These are phyloP conservation scores for Turnix velox DNA, from an alignment of 2,113 vertebrate species.

Conservation along the genomic window DNA sequence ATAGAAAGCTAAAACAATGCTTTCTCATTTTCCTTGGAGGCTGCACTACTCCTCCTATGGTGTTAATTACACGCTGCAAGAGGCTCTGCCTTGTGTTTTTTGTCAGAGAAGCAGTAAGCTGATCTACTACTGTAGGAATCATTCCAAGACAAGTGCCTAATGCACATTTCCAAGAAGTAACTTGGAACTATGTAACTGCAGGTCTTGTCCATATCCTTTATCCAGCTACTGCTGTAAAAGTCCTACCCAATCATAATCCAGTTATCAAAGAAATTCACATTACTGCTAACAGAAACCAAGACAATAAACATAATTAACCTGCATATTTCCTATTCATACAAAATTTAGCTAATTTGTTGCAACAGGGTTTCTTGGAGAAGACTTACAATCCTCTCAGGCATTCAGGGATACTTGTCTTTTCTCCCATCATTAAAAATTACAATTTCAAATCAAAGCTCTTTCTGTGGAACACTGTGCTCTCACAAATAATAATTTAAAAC, in stretches of 20 bases:
- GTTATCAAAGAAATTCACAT: neutral
- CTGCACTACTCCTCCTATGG: neutral
- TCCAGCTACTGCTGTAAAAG: neutral
- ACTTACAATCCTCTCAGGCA: neutral
- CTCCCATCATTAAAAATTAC: neutral
- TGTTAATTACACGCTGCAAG: neutral
- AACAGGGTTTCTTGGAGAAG: neutral
- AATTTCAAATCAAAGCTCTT: neutral
- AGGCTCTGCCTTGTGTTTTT: neutral
- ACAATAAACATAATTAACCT: neutral
- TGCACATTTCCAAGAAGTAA: neutral
- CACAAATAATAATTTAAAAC: neutral
- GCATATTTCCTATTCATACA: neutral
- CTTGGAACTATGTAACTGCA: neutral
- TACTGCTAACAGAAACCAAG: neutral
- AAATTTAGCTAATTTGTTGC: neutral
- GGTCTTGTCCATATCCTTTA: neutral
- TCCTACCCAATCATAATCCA: neutral
- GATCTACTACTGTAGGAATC: neutral
- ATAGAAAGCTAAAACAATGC: neutral
- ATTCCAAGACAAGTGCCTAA: neutral
- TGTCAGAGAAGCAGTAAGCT: neutral
- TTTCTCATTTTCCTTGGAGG: neutral
- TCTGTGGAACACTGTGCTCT: neutral
- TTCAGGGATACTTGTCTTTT: fast-evolving